Base-by-base conservation (phyloP, 1,140 invertebrate species). In the Penaeus japonicus region DNA sequence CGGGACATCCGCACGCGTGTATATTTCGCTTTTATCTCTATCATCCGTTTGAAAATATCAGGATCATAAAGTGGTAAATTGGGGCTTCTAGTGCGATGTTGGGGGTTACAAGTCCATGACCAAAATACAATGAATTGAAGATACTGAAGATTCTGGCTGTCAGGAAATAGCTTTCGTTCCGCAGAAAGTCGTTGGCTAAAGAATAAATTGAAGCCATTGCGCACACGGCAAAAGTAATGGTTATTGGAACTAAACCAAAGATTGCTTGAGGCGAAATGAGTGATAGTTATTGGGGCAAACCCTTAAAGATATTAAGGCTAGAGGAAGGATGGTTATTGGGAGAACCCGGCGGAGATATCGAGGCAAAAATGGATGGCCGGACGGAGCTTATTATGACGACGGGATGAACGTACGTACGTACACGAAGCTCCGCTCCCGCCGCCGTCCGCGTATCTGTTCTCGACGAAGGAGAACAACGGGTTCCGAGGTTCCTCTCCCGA, bases 301-400 rank as follows among this genome's bases (percentile, higher is more conserved):
- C 53, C 53, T 62, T 82, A 59, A 35, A 55, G 80, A 57, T 57
- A 57, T 62, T 57, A 79, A 30, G 54, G 54, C 59, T 62, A 62
- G 35, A 82, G 80, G 59, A 82, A 82, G 54, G 57, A 82, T 62
- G 55, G 80, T 47, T 82, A 82, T 82, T 82, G 80, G 80, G n/a
- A 55, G 22, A 82, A 55, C 80, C 80, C 55, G 7, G 80, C 12
- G 57, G 20, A 62, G 80, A 82, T 82, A 82, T 62, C 80, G 32
- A 39, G 80, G 47, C 47, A 47, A 47, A 47, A 47, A 47, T 47
- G 47, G 47, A 47, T 47, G 47, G 47, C 47, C 47, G 47, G 47
- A 47, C 47, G 47, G 47, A 47, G 47, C 47, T 47, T 47, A 15
- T 47, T 47, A 47, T 47, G 47, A 47, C 47, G 47, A 47, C 10